Base-by-base conservation (phyloP, 1,140 invertebrate genomes). In the Stegodyphus mimosarum region DNA sequence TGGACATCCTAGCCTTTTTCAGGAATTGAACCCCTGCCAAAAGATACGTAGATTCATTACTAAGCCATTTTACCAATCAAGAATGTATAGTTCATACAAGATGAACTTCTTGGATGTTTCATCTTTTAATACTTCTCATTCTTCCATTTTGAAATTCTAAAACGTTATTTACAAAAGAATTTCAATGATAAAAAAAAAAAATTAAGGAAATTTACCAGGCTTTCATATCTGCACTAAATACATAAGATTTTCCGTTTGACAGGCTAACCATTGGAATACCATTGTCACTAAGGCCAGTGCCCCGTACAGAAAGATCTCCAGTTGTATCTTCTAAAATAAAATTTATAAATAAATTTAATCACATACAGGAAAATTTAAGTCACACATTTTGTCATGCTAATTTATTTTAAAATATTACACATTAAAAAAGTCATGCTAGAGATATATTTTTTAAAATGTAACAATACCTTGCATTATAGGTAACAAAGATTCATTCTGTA, bases 211-310 rank as follows among this genome's bases (percentile, higher is more conserved):
- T 55, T 91, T 90, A 94, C 95, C 94, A 95, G 11, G 92, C 91
- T 81, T 91, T 92, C 75, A 95, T 89, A 87, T 94, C 93, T 73
- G 91, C 88, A 87, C 92, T 93, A 88, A 93, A 95, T 48, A 93
- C 92, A 88, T 93, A 95, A 33, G 93, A 93, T 90, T 93, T 93
- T 11, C 94, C 93, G 88, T 93, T 94, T 15, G 92, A 94, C 17
- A 95, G 89, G 51, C 93, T 92, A 74, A 95, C 90, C 79, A 95
- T 89, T 2, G 94, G 94, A 86, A 92, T 91, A 52, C 94, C 93
- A 77, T 93, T 90, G 9, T 93, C 91, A 33, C 93, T 91, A 18
- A 95, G 87, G n/a, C 90, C 90, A 87, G 92, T 92, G 76, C 92
- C 92, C 73, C 91, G 91, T 7, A 94, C 92, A 18, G 88, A 87